phyloP scores from a whole-genome alignment of 2,797 vertebrate genomes.

The Glyptemys insculpta region DNA sequence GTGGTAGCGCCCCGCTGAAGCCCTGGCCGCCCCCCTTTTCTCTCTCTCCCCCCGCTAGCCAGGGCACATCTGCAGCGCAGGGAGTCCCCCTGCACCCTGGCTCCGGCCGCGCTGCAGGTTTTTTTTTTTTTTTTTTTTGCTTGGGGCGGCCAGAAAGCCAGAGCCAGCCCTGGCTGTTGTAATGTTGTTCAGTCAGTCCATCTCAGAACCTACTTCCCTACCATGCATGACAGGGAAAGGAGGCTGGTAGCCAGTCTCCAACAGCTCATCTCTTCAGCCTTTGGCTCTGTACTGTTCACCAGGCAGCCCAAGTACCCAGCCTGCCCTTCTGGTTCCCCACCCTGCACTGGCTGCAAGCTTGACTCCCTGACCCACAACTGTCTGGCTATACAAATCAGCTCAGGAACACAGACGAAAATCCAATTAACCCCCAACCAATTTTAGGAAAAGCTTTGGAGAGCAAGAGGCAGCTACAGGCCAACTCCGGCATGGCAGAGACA shows the following conservation, averaged over 20 bases:
- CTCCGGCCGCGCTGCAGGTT: no score
- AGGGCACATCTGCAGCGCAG: no score
- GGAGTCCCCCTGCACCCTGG: no score
- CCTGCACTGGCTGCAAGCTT: no score
- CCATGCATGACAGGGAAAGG: neutral
- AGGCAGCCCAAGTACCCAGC: neutral
- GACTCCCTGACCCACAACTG: no score
- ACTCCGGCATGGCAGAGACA: fast-evolving
- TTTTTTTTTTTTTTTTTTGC: no score
- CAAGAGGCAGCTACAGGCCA: neutral
- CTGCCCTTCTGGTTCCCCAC: neutral
- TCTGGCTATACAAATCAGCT: neutral
- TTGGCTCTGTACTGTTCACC: neutral
- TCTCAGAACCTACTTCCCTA: neutral
- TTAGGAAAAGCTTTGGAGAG: fast-evolving
- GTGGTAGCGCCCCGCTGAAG: no score
- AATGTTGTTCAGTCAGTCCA: neutral
- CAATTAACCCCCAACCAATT: neutral
- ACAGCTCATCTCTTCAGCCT: neutral
- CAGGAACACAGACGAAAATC: neutral
- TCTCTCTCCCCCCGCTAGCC: no score
- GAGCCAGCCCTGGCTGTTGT: neutral
- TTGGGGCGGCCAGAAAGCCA: no score
- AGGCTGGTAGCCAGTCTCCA: neutral
- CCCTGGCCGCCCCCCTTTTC: no score